Percentiles rank a stretch among this genome's conserved stretches.
Conservation (phyloP, 1,140 invertebrate genomes). For the Drosophila auraria region DNA sequence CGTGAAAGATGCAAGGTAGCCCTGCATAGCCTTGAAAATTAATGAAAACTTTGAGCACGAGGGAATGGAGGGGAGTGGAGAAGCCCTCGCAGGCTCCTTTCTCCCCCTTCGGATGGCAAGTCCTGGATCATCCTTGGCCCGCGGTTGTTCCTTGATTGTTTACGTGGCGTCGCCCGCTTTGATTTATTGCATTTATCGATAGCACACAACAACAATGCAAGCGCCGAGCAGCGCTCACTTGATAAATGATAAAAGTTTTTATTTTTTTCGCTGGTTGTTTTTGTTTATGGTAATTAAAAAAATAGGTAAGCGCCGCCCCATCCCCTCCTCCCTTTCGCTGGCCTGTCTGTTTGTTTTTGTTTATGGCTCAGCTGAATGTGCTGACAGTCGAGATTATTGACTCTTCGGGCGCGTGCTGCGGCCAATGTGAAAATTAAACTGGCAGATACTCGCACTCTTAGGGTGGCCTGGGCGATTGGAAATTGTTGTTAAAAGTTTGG, state of each 20-base stretch:
- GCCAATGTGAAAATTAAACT: constrained; percentile 48
- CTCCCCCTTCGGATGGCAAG: neutral
- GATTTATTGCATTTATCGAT: constrained; percentile 74
- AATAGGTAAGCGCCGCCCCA: constrained; percentile 45
- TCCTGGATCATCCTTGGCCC: constrained; percentile 34
- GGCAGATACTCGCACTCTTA: constrained; percentile 3
- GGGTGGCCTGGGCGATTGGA: constrained; percentile 19
- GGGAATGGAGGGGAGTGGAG: neutral
- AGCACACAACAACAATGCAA: constrained; percentile 39
- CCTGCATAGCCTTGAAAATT: constrained; percentile 31
- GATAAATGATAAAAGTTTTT: constrained; percentile 79
- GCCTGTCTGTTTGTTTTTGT: constrained; percentile 37
- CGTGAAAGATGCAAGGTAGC: constrained; percentile 16
- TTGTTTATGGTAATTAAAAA: constrained; percentile 76
- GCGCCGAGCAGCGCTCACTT: constrained; percentile 32
- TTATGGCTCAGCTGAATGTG: constrained; percentile 51
- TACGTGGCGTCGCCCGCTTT: constrained; percentile 57
- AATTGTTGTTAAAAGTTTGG: constrained; percentile 62
- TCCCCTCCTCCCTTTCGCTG: neutral
- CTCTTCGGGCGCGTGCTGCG: constrained; percentile 49
- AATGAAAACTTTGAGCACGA: constrained; percentile 36
- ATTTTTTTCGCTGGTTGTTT: constrained; percentile 40
- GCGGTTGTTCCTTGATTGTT: constrained; percentile 53
- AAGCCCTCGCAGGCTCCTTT: neutral
- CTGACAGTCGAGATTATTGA: constrained; percentile 61